These are phyloP conservation scores for Andrena hattorfiana DNA, from an alignment of 2,888 invertebrate species.

Conservation along the genomic window DNA sequence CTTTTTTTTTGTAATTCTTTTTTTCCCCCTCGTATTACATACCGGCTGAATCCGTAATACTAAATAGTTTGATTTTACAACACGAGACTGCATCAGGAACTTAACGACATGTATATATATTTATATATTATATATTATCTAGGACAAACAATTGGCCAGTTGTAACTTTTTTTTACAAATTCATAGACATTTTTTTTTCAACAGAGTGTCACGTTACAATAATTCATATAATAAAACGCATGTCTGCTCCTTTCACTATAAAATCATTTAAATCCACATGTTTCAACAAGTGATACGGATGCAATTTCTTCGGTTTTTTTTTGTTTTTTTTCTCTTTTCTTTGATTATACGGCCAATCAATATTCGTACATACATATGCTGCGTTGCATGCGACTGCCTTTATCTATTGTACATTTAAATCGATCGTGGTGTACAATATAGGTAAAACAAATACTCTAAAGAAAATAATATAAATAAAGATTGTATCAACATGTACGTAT, in stretches of 20 bases:
- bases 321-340: not conserved
- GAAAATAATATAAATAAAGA: constrained; percentile 76
- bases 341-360: constrained; percentile 55
- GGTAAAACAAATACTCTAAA: constrained; percentile 70
- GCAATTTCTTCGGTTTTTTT: constrained; percentile 13
- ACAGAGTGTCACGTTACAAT: constrained; percentile 70
- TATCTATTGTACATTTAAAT: constrained; percentile 58
- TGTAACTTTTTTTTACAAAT: constrained; percentile 74
- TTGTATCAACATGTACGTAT: constrained; percentile 78
- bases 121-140: constrained; percentile 76
- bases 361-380: constrained; percentile 45
- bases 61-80: constrained; percentile 82
- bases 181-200: constrained; percentile 69
- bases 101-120: constrained; percentile 78
- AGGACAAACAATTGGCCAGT: constrained; percentile 77
- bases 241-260: constrained; percentile 50
- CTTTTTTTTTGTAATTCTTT: constrained; percentile 53
- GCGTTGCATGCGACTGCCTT: constrained; percentile 30
- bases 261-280: constrained; percentile 59
- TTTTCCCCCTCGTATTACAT: constrained; percentile 52
- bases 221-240: constrained; percentile 68
- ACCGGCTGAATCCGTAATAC: constrained; percentile 72
- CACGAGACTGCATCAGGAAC: constrained; percentile 82
- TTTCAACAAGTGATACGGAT: constrained; percentile 50
- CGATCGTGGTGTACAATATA: constrained; percentile 55